Base-by-base conservation (phyloP, 2,797 vertebrate genomes). In the Peromyscus aztecus region DNA sequence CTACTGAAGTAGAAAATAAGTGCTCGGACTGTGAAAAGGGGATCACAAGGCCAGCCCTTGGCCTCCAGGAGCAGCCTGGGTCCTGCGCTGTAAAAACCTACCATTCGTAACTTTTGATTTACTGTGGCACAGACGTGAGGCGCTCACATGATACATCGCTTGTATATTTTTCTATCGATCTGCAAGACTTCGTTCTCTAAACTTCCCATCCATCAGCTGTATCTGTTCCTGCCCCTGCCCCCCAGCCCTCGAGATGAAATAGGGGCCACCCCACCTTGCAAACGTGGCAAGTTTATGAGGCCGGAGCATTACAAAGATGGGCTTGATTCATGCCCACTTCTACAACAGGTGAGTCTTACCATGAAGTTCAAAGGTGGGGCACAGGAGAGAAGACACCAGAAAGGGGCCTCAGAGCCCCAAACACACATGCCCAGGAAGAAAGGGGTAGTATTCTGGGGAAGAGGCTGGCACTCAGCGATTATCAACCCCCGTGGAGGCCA, bases 101-200 rank as follows among this genome's bases (percentile, higher is more conserved):
- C 94, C 97, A 85, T 98, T 98, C 93, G 94, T 98, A 98, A 97
- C 87, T 97, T 98, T 93, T 98, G 97, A 98, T 98, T 97, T 98
- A 98, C 97, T 49, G 78, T 92, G 61, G 88, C 90, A 46, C 94
- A 95, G 97, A 98, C 98, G 97, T 43, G 98, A 97, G 91, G 84
- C 84, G 52, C 97, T 97, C 31, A 6, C 91, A 90, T 98, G 98
- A 98, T 98, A 89, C 98, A 98, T 98, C 24, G 67, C 97, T 49
- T 98, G 97, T 94, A 76, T 92, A 95, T 98, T 94, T 96, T 96
- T 89, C 97, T 97, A 98, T 98, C 96, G 98, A 98, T 98, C 98
- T 96, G 92, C 77, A 67, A 91, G 96, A 49, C 95, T 96, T 86
- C 3, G 14, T 97, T 98, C 98, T 95, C 98, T 98, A 98, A 98